Base-by-base conservation (phyloP, 2,113 vertebrate species). In the Amphiprion ocellaris region DNA sequence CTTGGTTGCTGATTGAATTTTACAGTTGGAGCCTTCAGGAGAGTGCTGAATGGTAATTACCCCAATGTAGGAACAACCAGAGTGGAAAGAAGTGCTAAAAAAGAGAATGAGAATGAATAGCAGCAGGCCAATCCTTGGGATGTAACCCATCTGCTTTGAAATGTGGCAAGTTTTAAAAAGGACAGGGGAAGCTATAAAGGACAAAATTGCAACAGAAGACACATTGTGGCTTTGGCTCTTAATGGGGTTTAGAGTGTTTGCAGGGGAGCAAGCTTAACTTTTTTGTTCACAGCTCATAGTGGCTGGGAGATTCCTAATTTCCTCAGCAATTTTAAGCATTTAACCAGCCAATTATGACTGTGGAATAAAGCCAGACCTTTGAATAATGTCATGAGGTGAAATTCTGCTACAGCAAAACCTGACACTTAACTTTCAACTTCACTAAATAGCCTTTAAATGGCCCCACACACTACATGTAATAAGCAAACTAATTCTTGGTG, bases 1-100 rank as follows among this genome's bases (percentile, higher is more conserved):
- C 90, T 90, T 53, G 83, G 88, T 79, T 84, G 83, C 86, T 93
- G 91, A 93, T 93, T 92, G 90, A 92, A 92, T 92, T 94, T 92
- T 90, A 93, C 90, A 93, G 86, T 85, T 58, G 17, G 61, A 91
- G 85, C 86, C 89, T 87, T 90, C 79, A 79, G 89, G 85, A 92
- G 91, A 92, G 87, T 50, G 74, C 81, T 69, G 84, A 78, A 92
- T 90, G 87, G 87, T 92, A 92, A 94, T 94, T 94, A 94, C 89
- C 90, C 84, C 81, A 82, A 92, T 92, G 89, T 75, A 83, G 81
- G 79, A 91, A 87, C 88, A 91, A 93, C 76, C 82, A 59, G 85
- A 89, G 89, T 90, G 87, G 79, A 92, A 90, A 92, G 83, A 69
- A 87, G 87, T 84, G 86, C 81, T 89, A 81, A 91, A 92, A 84